These are phyloP conservation scores for Pocillopora damicornis DNA, from an alignment of 64 coral and sea anemone genomes.

Conservation along the genomic window DNA sequence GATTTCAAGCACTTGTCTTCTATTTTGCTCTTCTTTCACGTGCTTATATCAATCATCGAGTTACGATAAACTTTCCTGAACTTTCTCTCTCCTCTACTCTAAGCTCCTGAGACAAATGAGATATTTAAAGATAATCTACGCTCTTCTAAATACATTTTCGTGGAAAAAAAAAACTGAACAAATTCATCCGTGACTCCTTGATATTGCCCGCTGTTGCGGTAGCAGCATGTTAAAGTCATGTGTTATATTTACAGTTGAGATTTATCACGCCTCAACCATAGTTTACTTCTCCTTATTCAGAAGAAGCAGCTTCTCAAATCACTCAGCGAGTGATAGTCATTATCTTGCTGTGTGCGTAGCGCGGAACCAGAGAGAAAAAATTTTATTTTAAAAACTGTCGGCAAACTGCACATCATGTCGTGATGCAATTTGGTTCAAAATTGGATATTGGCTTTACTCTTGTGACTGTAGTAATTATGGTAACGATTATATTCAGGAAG, in stretches of 20 bases:
- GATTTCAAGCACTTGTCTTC: background rate
- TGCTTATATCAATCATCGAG: too few relatives aligned
- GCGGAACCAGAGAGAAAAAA: background rate
- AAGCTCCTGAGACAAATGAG: too few relatives aligned
- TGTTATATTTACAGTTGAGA: background rate
- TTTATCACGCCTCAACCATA: conserved; percentile 11
- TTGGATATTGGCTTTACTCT: background rate
- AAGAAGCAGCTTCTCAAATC: background rate
- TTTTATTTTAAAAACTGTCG: background rate
- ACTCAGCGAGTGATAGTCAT: background rate
- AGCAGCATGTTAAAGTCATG: background rate
- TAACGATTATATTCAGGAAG: background rate
- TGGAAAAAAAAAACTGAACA: background rate
- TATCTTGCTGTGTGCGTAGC: conserved; percentile 4
- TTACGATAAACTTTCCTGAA: too few relatives aligned
- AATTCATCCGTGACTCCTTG: background rate
- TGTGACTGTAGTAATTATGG: background rate
- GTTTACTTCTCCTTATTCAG: background rate
- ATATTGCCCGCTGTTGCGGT: background rate
- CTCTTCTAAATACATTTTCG: background rate
- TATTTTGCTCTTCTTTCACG: background rate
- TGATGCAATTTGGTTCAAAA: background rate
- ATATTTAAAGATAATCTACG: background rate
- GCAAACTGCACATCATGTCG: background rate
- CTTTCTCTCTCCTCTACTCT: too few relatives aligned